Evolutionary conservation across 1,140 invertebrate genomes (phyloP), one percentile per base, ranked within the genome.

Genomic region (Melipona quadrifasciata): DNA sequence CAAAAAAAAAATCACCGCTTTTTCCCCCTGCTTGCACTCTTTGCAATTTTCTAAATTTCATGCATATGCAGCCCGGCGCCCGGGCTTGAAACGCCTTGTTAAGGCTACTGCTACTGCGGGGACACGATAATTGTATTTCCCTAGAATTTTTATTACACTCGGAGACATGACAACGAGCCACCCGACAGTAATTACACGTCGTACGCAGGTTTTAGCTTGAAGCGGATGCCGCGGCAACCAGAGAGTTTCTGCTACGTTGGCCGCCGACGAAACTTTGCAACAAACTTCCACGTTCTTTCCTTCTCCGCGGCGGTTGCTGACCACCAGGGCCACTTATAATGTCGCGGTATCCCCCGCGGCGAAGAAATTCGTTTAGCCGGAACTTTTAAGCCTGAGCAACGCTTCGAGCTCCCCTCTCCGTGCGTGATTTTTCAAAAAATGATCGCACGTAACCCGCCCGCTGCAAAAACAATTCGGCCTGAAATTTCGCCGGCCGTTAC

Each of bases 141-240:
- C 39, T 64, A 84, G 55, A 84, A 84, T 84, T 84, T 84, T 84
- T 84, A 79, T 84, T 84, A 79, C 51, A 53, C 82, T n/a, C 55
- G 27, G n/a, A 27, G 76, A 79, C 67, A 84, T 55, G 82, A 84
- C 82, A 79, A 84, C 67, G 67, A 61, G 67, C 67, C 67, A 39
- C 65, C 67, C 31, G 76, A 84, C 82, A 72, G 67, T 84, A 84
- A 84, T 84, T 84, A 84, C 82, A 84, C 67, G 82, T 84, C 82
- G 55, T 39, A 79, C 67, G 71, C 78, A 85, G 78, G 53, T 85
- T 74, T 47, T 58, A 81, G 78, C 78, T 81, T n/a, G 19, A 51
- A 74, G 61, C 70, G 68, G 83, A 81, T 57, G 72, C 24, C 61
- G 21, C 24, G 31, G 31, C 21, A 47, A 47, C 19, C 68, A n/a